A percentile compares a stretch with the other conserved stretches of the same genome.
These are phyloP conservation scores for Galerucella nymphaeae DNA, from an alignment of 2,888 invertebrate genomes.

Conservation along the genomic window DNA sequence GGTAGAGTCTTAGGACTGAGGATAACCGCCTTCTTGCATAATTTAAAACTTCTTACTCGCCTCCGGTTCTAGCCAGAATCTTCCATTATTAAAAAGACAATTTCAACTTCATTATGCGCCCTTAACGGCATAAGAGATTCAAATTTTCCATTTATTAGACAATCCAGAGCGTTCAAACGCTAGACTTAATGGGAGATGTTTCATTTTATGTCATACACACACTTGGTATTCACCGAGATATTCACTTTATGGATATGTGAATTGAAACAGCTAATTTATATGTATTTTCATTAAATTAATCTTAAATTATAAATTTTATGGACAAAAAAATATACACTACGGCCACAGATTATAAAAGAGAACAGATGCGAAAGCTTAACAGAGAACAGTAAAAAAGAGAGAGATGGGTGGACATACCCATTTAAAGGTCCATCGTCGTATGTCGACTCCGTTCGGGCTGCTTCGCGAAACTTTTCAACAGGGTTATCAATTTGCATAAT, in stretches of 20 bases:
- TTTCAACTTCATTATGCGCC: constrained; percentile 34
- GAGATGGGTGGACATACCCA: too few species aligned
- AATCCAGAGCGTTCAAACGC: constrained; percentile 11
- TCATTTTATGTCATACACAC: constrained; percentile 32
- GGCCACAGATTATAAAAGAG: too few species aligned
- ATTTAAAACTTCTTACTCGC: constrained; percentile 38
- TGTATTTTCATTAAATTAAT: too few species aligned
- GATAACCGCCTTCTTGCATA: constrained; percentile 37
- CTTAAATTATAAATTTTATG: too few species aligned
- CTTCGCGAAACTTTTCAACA: too few species aligned
- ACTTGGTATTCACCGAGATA: constrained; percentile 13
- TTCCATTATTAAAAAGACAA: constrained; percentile 36
- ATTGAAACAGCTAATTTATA: too few species aligned
- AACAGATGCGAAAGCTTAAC: too few species aligned
- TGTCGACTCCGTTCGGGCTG: too few species aligned
- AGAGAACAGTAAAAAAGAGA: too few species aligned
- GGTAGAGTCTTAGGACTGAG: constrained; percentile 29
- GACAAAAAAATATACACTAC: too few species aligned
- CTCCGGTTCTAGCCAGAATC: constrained; percentile 21
- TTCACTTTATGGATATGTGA: constrained; percentile 18
- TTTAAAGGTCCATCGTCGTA: too few species aligned
- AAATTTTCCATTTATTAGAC: constrained; percentile 32
- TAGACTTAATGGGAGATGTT: constrained; percentile 20
- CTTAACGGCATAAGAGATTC: constrained; percentile 34
- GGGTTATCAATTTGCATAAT: too few species aligned